phyloP scores from a whole-genome alignment of 2,888 invertebrate species.

The Netelia inedita region DNA sequence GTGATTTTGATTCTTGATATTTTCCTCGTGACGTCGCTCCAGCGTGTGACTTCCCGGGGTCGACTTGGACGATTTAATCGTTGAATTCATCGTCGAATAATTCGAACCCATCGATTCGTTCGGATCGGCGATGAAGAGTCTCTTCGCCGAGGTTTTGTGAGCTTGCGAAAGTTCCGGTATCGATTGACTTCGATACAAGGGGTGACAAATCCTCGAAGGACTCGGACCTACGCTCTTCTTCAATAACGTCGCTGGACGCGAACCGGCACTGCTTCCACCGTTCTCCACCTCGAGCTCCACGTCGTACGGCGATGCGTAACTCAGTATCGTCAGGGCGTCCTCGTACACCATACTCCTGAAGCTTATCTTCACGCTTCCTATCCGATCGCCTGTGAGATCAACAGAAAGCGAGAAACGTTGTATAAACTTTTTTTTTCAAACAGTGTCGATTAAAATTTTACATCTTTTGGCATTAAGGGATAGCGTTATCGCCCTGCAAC shows the following conservation, averaged over 20 bases:
- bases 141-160: slow-evolving; percentile 79
- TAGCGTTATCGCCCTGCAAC: no score
- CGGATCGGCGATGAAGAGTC: slow-evolving; percentile 85
- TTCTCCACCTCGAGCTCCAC: slow-evolving; percentile 92
- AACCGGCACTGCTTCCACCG: slow-evolving; percentile 79
- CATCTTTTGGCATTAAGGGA: no score
- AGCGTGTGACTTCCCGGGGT: slow-evolving; percentile 78
- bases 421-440: not conserved
- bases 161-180: slow-evolving; percentile 91
- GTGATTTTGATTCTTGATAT: slow-evolving; percentile 85
- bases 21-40: slow-evolving; percentile 84
- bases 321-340: slow-evolving; percentile 95
- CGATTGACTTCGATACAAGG: slow-evolving; percentile 92
- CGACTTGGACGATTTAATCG: slow-evolving; percentile 80
- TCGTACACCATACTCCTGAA: slow-evolving; percentile 96
- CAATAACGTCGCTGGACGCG: slow-evolving; percentile 84
- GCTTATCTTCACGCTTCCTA: slow-evolving; percentile 94
- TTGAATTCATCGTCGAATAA: slow-evolving; percentile 84
- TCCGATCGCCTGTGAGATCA: slow-evolving; percentile 91
- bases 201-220: slow-evolving; percentile 88
- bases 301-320: slow-evolving; percentile 96
- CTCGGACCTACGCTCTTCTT: slow-evolving; percentile 83
- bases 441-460: not conserved
- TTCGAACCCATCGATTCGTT: slow-evolving; percentile 84
- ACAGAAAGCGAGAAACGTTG: slow-evolving; percentile 10